Evolutionary conservation across 2,113 vertebrate species (phyloP).

Genomic region (Leucopsar rothschildi): DNA sequence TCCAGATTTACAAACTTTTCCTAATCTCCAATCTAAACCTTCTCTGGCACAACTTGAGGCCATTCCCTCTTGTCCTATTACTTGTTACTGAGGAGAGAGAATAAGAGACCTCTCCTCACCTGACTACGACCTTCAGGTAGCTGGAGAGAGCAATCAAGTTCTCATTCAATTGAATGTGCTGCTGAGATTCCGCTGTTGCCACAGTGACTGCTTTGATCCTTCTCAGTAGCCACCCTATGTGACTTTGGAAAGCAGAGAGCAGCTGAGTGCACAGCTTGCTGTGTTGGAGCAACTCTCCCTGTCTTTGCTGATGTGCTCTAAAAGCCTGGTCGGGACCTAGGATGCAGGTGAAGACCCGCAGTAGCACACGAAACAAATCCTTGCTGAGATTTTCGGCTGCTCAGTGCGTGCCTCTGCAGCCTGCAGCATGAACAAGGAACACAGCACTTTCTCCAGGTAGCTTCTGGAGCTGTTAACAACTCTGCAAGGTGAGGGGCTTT

Average conservation of each 20-base stretch:
- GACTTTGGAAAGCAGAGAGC: neutral
- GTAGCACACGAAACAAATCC: neutral
- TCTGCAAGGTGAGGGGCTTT: neutral
- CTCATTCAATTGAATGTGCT: neutral
- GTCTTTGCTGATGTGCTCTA: neutral
- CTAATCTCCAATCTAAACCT: neutral
- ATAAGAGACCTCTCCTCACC: no score
- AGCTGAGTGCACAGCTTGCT: neutral
- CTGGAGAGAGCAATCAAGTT: neutral
- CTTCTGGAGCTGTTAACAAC: neutral
- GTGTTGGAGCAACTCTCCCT: neutral
- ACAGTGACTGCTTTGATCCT: constrained; percentile 51
- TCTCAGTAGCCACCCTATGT: neutral
- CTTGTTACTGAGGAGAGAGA: neutral
- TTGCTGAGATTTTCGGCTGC: neutral
- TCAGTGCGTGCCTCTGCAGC: neutral
- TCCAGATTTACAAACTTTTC: neutral
- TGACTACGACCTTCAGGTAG: neutral
- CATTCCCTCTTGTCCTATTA: neutral
- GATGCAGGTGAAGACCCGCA: neutral
- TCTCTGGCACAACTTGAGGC: neutral
- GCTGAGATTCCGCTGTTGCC: constrained; percentile 18
- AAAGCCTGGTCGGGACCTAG: neutral
- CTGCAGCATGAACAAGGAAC: neutral
- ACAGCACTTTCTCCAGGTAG: neutral